Base-by-base conservation (phyloP, 2,888 invertebrate species). In the Ormyrus pomaceus region DNA sequence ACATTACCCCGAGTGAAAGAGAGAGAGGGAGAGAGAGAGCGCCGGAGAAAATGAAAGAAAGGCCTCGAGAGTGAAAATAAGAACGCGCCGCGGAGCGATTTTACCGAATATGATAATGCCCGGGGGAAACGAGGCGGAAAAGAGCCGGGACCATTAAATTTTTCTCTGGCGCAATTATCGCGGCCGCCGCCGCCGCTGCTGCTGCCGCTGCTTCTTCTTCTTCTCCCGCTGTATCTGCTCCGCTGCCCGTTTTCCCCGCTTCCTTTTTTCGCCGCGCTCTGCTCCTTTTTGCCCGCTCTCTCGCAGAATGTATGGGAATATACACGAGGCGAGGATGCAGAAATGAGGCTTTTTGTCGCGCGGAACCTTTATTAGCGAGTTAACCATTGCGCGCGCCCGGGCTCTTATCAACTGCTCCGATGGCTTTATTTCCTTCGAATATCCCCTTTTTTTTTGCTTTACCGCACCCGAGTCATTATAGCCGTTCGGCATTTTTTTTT, bases 121-220 rank as follows among this genome's bases (percentile, higher is more conserved):
- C 19, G 19, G 19, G 78, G 59, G 46, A 84, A 86, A 84, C 83
- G 83, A 83, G 84, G 84, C 84, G 83, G 84, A 85, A 87, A 85
- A 80, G 69, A 77, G 69, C 56, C 50, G 58, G 48, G 78, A 53
- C 84, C 84, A 84, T 86, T 87, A 87, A 85, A 86, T 86, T 86
- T 85, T 86, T 85, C 85, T 86, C 85, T 79, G 64, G 83, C 79
- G 83, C 85, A 85, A 86, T 87, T 86, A 87, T 86, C 85, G 83
- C 81, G 83, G 80, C 82, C 83, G 82, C 69, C 76, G 6, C 53
- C 19, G 19, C 11, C 2, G 11, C 59, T n/a, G 45, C 8, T 50
- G 50, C 19, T 55, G 3, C 56, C 55, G 3, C 56, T 46, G 8
- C 48, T 46, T 45, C 53, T 68, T 69, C 65, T 62, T 48, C 45